phyloP scores from a whole-genome alignment of 2,797 vertebrate genomes.

The Dallia pectoralis region DNA sequence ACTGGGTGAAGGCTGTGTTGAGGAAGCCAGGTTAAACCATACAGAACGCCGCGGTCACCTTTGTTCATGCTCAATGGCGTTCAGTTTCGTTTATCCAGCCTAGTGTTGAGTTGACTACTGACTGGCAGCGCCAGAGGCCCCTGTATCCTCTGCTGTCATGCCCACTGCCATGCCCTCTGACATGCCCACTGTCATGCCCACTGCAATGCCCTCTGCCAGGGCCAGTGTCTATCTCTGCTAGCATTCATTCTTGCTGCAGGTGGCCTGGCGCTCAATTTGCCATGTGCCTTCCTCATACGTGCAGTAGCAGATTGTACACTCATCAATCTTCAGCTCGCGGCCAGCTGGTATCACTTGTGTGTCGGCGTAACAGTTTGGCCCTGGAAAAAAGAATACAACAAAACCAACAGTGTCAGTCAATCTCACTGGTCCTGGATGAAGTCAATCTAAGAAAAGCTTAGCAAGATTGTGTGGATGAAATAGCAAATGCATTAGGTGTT shows the following conservation, averaged over 20 bases:
- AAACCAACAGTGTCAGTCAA: conserved; percentile 25
- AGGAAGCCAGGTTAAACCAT: not conserved
- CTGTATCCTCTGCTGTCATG: conserved; percentile 14
- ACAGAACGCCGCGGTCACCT: not conserved
- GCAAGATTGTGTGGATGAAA: not conserved
- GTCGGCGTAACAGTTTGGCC: conserved; percentile 97
- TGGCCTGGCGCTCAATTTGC: conserved; percentile 95
- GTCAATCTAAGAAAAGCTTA: conserved; percentile 8
- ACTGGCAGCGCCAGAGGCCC: not conserved
- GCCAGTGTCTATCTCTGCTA: conserved; percentile 81
- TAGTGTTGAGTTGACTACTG: conserved; percentile 31
- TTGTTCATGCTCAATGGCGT: not conserved
- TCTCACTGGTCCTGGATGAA: conserved; percentile 29
- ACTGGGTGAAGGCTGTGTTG: conserved; percentile 54
- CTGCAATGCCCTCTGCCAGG: not conserved
- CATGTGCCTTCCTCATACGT: conserved; percentile 97
- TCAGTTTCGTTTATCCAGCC: not conserved
- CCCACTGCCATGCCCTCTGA: not conserved
- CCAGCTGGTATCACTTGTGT: conserved; percentile 94
- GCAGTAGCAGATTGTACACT: conserved; percentile 98
- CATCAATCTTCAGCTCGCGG: conserved; percentile 94
- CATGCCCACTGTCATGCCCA: not conserved
- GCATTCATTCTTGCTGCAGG: conserved; percentile 97
- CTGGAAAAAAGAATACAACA: conserved; percentile 59
- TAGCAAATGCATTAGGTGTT: not conserved